Base-by-base conservation (phyloP, 2,888 invertebrate species). In the Tenodera sinensis region DNA sequence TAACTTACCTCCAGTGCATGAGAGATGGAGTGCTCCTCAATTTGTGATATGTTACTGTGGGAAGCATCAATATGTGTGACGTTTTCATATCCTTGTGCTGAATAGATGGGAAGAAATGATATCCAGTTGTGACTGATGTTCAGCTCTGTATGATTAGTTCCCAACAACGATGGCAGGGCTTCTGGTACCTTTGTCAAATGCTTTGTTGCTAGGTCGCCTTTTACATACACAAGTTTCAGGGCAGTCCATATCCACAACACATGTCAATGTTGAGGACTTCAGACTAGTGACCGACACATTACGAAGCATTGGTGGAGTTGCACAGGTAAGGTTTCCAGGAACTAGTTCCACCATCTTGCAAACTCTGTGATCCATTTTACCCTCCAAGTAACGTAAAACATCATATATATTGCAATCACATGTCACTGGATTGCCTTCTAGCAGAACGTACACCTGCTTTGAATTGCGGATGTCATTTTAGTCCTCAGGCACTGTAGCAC, bases 401-500 rank as follows among this genome's bases (percentile, higher is more conserved):
- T 94, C 92, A 90, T 95, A 94, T 1, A 95, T 91, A 0, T 92
- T 89, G 91, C 96, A 96, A 91, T 96, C 95, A 91, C 97, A 97
- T 4, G 92, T 90, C 12, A 96, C 91, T 0, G 96, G 96, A 93
- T 96, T 96, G 71, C 94, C 92, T 25, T 93, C 94, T 1, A 96
- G 92, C 30, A 93, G 92, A 83, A 84, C 92, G 0, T 91, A 91
- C 0, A 94, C 92, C 27, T 83, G 81, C 0, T 27, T 88, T 34
- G 84, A 27, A 28, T 84, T 85, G 20, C n/a, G 34, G 27, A 28
- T 20, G 28, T 30, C 14, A 15, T 54, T 86, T 27, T 84, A 28
- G n/a, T 54, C 47, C 2, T 71, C 34, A 27, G 25, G 15, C 28
- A 28, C 47, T 7, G 20, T 28, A 28, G 71, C 84, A n/a, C 30